Evolutionary conservation across 2,797 vertebrate genomes (phyloP).

Genomic region (Squalus acanthias): DNA sequence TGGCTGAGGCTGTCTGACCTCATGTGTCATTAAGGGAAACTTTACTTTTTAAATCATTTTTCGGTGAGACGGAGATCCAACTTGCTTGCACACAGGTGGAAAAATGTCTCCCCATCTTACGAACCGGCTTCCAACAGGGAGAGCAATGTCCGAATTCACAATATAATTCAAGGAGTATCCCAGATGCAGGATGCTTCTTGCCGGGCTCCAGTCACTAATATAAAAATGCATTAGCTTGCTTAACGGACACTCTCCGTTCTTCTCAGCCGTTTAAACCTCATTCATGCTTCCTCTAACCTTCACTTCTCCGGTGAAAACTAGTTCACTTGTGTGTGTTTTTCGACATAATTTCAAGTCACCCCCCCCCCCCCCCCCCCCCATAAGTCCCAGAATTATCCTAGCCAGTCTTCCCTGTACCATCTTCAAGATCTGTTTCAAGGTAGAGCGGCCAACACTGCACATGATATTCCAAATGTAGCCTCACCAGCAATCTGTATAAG

Average conservation of each 20-base stretch:
- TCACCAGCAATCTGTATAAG: background rate
- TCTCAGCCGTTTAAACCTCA: background rate
- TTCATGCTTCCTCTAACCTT: background rate
- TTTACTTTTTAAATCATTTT: background rate
- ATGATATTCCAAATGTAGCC: background rate
- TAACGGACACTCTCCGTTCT: background rate
- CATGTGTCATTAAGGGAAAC: background rate
- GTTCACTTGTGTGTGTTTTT: background rate
- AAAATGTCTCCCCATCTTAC: background rate
- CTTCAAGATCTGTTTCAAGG: background rate
- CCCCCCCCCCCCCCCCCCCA: background rate
- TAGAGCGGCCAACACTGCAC: background rate
- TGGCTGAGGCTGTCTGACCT: background rate
- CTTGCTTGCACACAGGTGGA: background rate
- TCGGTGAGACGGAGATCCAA: background rate
- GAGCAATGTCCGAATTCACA: background rate
- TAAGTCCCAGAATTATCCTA: background rate
- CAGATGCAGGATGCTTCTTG: background rate
- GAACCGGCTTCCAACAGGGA: background rate
- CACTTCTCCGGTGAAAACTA: background rate
- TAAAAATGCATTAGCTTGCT: background rate
- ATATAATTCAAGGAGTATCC: background rate
- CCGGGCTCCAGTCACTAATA: background rate
- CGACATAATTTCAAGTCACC: background rate
- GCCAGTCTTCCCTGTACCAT: background rate